Conservation (phyloP, 2,888 invertebrate genomes). For the Drosophila paracracens region DNA sequence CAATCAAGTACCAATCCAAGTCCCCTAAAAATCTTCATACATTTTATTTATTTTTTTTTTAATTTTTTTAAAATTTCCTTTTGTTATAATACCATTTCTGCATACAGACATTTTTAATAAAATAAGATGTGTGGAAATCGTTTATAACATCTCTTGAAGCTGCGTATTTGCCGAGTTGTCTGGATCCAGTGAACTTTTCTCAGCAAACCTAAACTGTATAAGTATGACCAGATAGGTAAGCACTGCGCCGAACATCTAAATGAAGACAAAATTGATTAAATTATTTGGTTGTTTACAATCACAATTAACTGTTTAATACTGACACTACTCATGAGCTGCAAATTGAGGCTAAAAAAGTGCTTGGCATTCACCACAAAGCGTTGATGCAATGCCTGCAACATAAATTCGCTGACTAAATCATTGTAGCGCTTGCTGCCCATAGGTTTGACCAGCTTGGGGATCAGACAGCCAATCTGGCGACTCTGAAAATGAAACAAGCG, state of each 20-base stretch:
- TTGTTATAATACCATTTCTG: too few species aligned
- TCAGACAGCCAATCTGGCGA: slow-evolving; percentile 82
- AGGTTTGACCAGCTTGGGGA: slow-evolving; percentile 82
- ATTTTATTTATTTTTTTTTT: not conserved
- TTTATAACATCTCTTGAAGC: not conserved
- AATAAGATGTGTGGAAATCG: not conserved
- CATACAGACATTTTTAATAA: not conserved
- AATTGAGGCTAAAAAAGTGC: slow-evolving; percentile 83
- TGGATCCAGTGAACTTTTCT: slow-evolving; percentile 12
- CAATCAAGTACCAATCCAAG: not conserved
- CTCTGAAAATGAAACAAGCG: slow-evolving; percentile 68
- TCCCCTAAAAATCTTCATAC: too few species aligned
- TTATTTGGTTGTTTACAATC: not conserved
- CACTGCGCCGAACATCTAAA: slow-evolving; percentile 82
- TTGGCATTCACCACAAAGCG: slow-evolving; percentile 83
- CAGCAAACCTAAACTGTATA: slow-evolving; percentile 83
- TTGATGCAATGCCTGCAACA: slow-evolving; percentile 83
- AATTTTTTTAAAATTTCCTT: not conserved
- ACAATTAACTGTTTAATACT: slow-evolving; percentile 32
- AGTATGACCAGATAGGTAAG: slow-evolving; percentile 83
- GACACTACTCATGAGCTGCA: slow-evolving; percentile 82
- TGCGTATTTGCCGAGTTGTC: not conserved
- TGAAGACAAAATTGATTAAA: not conserved
- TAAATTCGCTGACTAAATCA: slow-evolving; percentile 83
- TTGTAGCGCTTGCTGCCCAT: slow-evolving; percentile 82